phyloP scores from a whole-genome alignment of 2,888 invertebrate species.

The Agrotis ipsilon region DNA sequence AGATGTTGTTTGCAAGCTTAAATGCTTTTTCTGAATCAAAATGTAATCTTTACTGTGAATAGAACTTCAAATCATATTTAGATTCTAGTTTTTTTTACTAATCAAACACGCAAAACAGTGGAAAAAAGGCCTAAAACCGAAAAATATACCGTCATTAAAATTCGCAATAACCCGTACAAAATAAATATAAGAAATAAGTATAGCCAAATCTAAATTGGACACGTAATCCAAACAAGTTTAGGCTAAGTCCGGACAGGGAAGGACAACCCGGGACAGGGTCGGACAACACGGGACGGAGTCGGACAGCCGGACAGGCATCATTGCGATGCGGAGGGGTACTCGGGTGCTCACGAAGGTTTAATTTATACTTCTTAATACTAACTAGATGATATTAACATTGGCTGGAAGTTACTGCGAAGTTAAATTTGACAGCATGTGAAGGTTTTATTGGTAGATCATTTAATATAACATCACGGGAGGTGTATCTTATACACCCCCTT shows the following conservation, averaged over 20 bases:
- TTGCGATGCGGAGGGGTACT: slow-evolving; percentile 74
- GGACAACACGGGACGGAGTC: slow-evolving; percentile 32
- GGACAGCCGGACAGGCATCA: slow-evolving; percentile 68
- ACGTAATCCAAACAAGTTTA: slow-evolving; percentile 76
- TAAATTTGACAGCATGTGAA: neutral
- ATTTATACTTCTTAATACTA: slow-evolving; percentile 72
- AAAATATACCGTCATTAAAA: slow-evolving; percentile 31
- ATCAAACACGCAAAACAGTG: neutral
- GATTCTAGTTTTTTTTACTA: neutral
- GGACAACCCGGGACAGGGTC: slow-evolving; percentile 45
- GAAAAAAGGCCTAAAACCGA: slow-evolving; percentile 22
- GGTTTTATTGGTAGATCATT: neutral
- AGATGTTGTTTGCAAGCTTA: neutral
- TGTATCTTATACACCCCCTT: too few relatives aligned
- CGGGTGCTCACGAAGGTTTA: slow-evolving; percentile 69
- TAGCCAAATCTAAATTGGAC: slow-evolving; percentile 63
- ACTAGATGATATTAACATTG: slow-evolving; percentile 51
- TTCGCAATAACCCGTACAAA: slow-evolving; percentile 25
- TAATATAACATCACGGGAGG: too few relatives aligned
- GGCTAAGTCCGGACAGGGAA: slow-evolving; percentile 60
- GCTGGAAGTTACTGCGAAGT: slow-evolving; percentile 61
- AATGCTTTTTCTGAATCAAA: too few relatives aligned
- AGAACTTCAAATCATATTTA: neutral
- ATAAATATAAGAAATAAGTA: slow-evolving; percentile 54
- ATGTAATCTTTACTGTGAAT: too few relatives aligned